These are phyloP conservation scores for Drosophila gunungcola DNA, from an alignment of 1,140 invertebrate genomes.

Conservation along the genomic window DNA sequence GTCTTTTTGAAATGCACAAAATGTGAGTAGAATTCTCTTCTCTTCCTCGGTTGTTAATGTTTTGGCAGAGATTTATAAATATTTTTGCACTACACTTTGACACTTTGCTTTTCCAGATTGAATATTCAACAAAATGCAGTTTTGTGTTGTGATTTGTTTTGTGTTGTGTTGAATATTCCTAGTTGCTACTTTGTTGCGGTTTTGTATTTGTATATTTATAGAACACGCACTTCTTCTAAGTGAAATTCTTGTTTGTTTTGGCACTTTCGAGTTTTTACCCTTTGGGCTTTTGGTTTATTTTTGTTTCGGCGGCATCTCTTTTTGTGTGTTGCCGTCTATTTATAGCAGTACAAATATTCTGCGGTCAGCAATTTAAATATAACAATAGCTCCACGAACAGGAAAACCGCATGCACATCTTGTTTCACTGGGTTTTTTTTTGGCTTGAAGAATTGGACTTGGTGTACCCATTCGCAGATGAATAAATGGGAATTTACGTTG, in stretches of 20 bases:
- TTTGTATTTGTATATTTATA: constrained; percentile 30
- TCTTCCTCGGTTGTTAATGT: constrained; percentile 23
- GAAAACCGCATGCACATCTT: constrained; percentile 54
- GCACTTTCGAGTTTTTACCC: constrained; percentile 77
- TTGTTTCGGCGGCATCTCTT: constrained; percentile 42
- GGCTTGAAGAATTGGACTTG: background rate
- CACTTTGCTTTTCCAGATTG: constrained; percentile 42
- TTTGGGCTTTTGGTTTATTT: constrained; percentile 70
- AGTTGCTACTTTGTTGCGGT: constrained; percentile 32
- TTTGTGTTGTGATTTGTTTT: constrained; percentile 27
- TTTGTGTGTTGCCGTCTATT: constrained; percentile 59
- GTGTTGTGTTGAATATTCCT: background rate
- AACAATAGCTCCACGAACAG: constrained; percentile 68
- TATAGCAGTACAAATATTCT: constrained; percentile 64
- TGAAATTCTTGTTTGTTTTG: constrained; percentile 49
- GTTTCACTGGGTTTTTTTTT: constrained; percentile 34
- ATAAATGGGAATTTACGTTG: constrained; percentile 1
- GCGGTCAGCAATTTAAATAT: constrained; percentile 79
- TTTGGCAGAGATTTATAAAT: constrained; percentile 33
- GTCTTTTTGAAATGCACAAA: constrained; percentile 35
- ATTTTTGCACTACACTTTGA: constrained; percentile 62
- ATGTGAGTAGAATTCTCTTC: constrained; percentile 15
- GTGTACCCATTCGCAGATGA: background rate
- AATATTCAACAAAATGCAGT: constrained; percentile 33
- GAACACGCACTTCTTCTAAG: constrained; percentile 34